Evolutionary conservation across 2,888 invertebrate genomes (phyloP), one percentile per base, ranked within the genome.

Genomic region (Drosophila colorata): DNA sequence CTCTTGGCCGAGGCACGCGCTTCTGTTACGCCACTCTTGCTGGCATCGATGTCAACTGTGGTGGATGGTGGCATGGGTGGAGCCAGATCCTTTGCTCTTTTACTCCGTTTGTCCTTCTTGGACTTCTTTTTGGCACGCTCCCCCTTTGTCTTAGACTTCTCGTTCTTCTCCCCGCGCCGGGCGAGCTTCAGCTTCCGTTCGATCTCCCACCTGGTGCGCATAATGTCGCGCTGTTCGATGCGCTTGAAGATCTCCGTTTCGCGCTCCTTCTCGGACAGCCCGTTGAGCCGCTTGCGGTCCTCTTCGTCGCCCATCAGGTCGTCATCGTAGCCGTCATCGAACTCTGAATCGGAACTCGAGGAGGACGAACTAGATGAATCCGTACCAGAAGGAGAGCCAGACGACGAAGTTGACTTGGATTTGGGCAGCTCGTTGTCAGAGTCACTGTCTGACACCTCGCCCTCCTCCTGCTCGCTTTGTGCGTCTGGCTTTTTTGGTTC

Each of bases 221-320:
- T 96, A 0, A 97, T 95, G 91, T 99, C 98, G 80, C 99, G 94
- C 87, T 98, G 95, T 92, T 99, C 99, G 52, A 98, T 98, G 53
- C 99, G 95, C 91, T 98, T 98, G 92, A 97, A 99, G 80, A 99
- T 96, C 92, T 99, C 99, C 59, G 98, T 98, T 93, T 99, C 99
- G 43, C 99, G 94, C 90, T 99, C 99, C 89, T 98, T 98, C 91
- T 99, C 99, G 0, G 98, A 98, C 94, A 99, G 96, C 70, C 96
- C 95, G 11, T 97, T 98, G 44, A 99, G 93, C 0, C 97, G 93
- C 1, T 97, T 96, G 85, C 97, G 95, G 93, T 99, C 99, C 79
- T 98, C 98, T 67, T 97, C 98, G 92, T 99, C 98, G 0, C 98
- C 98, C 96, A 99, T 98, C 28, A 99, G 94, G 90, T 99, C 97